Conservation (phyloP, 2,797 vertebrate genomes). For the Leucoraja ocellata region DNA sequence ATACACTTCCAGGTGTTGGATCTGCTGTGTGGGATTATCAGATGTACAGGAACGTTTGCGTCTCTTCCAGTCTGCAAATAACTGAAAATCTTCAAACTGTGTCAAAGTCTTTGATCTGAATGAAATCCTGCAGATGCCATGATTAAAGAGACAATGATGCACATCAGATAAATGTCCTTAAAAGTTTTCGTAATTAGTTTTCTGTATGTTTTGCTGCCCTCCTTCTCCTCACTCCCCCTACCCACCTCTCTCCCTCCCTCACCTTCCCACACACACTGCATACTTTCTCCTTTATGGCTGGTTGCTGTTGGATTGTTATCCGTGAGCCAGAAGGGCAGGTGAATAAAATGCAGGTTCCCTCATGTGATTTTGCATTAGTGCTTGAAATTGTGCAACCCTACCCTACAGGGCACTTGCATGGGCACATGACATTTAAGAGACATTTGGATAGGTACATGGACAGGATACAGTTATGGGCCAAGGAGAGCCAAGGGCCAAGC, state of each 20-base stretch:
- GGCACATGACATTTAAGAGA: not conserved
- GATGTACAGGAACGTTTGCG: not conserved
- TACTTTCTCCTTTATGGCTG: not conserved
- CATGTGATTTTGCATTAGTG: not conserved
- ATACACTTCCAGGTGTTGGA: not conserved
- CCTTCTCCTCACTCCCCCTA: not conserved
- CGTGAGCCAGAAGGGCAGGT: not conserved
- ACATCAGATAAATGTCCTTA: constrained; percentile 20
- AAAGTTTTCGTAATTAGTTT: constrained; percentile 9
- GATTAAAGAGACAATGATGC: constrained; percentile 33
- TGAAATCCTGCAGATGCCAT: not conserved
- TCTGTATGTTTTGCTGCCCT: not conserved
- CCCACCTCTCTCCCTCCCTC: not conserved
- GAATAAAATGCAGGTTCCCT: constrained; percentile 18
- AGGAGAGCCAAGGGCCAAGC: too few species aligned
- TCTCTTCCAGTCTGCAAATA: not conserved
- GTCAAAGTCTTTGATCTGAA: constrained; percentile 18
- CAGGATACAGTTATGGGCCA: too few species aligned
- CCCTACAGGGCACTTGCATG: not conserved
- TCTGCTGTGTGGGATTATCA: constrained; percentile 32
- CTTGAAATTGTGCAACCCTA: not conserved
- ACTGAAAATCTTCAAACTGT: constrained; percentile 28
- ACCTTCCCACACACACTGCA: not conserved
- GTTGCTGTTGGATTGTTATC: not conserved
- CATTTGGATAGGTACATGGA: too few species aligned